Evolutionary conservation across 2,113 vertebrate genomes (phyloP), one percentile per base, ranked within the genome.

Genomic region (Galeopterus variegatus): DNA sequence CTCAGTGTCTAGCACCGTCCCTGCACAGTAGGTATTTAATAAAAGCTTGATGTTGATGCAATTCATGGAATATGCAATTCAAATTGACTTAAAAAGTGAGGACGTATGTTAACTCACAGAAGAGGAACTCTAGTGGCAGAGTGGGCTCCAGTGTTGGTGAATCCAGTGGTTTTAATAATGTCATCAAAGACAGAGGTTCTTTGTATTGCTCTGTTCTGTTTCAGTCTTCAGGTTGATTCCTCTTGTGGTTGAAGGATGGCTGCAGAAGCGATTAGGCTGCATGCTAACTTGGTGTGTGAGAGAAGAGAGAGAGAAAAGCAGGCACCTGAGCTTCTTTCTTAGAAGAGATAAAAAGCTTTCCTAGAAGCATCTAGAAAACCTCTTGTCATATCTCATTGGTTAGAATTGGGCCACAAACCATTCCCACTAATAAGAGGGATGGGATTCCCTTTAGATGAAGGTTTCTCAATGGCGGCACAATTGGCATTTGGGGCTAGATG

Each of bases 1-100:
- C 13, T 97, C 33, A 77, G 48, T 56, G n/a, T 64, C 36, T 41
- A 69, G n/a, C 50, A 84, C 50, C 73, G 28, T 79, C 9, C 31
- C 60, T 86, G 67, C 56, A 80, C 7, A 50, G 9, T 28, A 58
- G 24, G 26, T 79, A 83, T 31, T 81, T 83, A 89, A 69, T 60
- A 77, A 86, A 75, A 81, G 3, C 45, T 95, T 50, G 33, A 90
- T 75, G 41, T 67, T 88, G 31, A 52, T 88, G 21, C n/a, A 90
- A 50, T 26, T 90, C 17, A 31, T 19, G 21, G 8, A 86, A 41
- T 48, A 77, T n/a, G 8, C 24, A 90, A 79, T 10, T 92, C 36
- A 72, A 64, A 72, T 10, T 64, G 60, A 79, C 50, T 62, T 91
- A 23, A 79, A 79, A 90, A 83, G 62, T 62, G 81, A 88, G n/a